Conservation (phyloP, 2,797 vertebrate species). For the Phrynocephalus guinanensis region DNA sequence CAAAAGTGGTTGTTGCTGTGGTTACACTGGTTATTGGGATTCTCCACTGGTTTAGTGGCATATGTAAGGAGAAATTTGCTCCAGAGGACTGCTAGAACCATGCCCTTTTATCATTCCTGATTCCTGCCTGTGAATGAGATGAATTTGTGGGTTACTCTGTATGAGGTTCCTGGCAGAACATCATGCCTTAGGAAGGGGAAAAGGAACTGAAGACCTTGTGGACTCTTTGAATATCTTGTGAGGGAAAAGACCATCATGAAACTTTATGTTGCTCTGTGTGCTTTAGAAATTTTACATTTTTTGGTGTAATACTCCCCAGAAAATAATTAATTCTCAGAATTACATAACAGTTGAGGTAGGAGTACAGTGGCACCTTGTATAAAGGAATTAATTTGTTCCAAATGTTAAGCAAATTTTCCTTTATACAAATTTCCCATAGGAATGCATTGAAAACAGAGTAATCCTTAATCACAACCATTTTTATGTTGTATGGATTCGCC, state of each 20-base stretch:
- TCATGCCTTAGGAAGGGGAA: neutral
- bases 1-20: neutral
- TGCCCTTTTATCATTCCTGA: neutral
- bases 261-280: neutral
- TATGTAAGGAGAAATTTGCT: neutral
- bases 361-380: neutral
- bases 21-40: too few species aligned
- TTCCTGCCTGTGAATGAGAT: neutral
- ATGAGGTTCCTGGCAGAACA: neutral
- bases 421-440: too few species aligned
- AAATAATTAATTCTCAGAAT: neutral
- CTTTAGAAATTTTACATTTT: neutral
- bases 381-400: too few species aligned
- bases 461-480: too few species aligned
- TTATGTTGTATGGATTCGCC: too few species aligned
- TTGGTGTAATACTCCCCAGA: neutral
- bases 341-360: neutral
- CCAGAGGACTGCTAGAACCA: neutral
- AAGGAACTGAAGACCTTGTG: neutral
- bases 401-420: too few species aligned
- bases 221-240: slow-evolving; percentile 1
- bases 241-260: slow-evolving; percentile 5
- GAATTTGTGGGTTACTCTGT: neutral
- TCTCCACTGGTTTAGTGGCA: neutral
- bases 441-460: too few species aligned